Evolutionary conservation across 1,140 invertebrate genomes (phyloP).

Genomic region (Coelopa frigida): DNA sequence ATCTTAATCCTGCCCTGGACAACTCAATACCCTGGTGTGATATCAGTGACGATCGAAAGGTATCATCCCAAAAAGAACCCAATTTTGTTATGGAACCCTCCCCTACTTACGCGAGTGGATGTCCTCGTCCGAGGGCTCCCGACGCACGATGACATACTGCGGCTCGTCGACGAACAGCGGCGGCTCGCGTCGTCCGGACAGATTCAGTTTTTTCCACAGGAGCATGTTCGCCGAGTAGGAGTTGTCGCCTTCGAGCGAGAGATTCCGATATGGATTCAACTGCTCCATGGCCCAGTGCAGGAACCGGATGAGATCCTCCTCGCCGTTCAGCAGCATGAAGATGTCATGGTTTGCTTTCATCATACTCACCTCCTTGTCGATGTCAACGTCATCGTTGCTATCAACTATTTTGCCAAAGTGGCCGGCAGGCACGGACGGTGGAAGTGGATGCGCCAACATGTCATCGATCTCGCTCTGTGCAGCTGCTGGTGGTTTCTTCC

Average conservation of each 20-base stretch:
- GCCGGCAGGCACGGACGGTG: too few relatives aligned
- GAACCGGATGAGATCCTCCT: constrained; percentile 36
- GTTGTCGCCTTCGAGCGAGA: constrained; percentile 22
- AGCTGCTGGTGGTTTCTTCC: too few relatives aligned
- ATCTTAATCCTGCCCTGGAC: too few relatives aligned
- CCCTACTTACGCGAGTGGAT: constrained; percentile 16
- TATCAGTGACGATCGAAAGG: neutral
- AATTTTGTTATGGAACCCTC: too few relatives aligned
- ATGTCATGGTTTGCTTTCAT: constrained; percentile 28
- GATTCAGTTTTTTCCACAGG: constrained; percentile 38
- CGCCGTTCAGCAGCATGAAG: constrained; percentile 30
- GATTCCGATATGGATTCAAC: constrained; percentile 28
- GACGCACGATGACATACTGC: constrained; percentile 32
- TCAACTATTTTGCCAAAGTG: too few relatives aligned
- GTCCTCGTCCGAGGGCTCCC: constrained; percentile 27
- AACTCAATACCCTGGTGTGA: too few relatives aligned
- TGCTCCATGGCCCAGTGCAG: constrained; percentile 35
- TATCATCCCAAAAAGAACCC: too few relatives aligned
- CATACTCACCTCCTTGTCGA: too few relatives aligned
- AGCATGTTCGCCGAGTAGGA: constrained; percentile 36
- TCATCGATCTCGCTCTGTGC: too few relatives aligned
- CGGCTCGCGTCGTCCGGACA: constrained; percentile 35
- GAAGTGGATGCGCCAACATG: too few relatives aligned
- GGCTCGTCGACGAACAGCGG: constrained; percentile 40
- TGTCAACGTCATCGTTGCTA: too few relatives aligned